Evolutionary conservation across 2,888 invertebrate genomes (phyloP).

Genomic region (Drosophila phalerata): DNA sequence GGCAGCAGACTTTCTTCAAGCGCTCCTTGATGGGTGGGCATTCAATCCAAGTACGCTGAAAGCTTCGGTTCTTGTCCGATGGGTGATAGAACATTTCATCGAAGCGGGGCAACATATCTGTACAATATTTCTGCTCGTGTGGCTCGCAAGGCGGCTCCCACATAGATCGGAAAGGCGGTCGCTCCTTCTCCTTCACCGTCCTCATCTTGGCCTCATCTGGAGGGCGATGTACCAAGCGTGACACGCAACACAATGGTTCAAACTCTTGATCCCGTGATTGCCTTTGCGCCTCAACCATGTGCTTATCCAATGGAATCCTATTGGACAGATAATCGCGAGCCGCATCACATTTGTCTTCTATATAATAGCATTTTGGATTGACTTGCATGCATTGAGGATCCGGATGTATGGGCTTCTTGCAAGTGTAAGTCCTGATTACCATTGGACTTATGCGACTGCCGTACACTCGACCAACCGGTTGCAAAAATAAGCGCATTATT

Average conservation of each 20-base stretch:
- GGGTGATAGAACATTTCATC: constrained; percentile 60
- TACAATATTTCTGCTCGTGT: constrained; percentile 33
- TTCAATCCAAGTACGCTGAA: constrained; percentile 77
- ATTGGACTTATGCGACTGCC: background rate
- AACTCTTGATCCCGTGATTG: background rate
- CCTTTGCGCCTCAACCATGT: constrained; percentile 15
- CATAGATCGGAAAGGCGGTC: constrained; percentile 57
- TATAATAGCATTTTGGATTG: constrained; percentile 32
- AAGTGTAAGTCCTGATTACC: background rate
- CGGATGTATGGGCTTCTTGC: constrained; percentile 5
- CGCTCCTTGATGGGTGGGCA: constrained; percentile 53
- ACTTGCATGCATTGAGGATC: constrained; percentile 12
- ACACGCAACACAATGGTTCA: constrained; percentile 45
- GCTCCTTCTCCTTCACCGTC: background rate
- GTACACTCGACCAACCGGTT: background rate
- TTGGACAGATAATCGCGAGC: constrained; percentile 14
- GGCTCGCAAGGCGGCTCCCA: constrained; percentile 40
- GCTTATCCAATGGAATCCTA: constrained; percentile 39
- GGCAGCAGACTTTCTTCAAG: constrained; percentile 59
- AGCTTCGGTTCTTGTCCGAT: constrained; percentile 42
- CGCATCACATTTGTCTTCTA: constrained; percentile 9
- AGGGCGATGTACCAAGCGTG: background rate
- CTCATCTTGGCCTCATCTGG: constrained; percentile 12
- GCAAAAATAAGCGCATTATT: constrained; percentile 4
- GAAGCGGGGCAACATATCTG: constrained; percentile 54